These are phyloP conservation scores for Macaria liturata DNA, from an alignment of 2,888 invertebrate genomes.

Conservation along the genomic window DNA sequence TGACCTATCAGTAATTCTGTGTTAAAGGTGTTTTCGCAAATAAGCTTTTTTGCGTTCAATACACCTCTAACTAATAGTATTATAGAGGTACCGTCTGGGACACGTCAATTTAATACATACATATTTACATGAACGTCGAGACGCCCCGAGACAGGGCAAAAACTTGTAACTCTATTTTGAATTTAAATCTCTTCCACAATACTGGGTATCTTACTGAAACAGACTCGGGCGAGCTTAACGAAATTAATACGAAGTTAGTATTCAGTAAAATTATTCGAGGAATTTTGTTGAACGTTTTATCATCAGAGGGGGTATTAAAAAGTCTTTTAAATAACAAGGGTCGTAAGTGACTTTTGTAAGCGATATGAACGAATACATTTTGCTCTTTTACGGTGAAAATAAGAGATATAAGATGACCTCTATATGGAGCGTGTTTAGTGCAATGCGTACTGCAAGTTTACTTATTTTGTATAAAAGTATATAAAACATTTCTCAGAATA, in stretches of 20 bases:
- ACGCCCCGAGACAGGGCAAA: conserved; percentile 7
- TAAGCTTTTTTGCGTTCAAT: conserved; percentile 16
- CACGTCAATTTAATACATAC: conserved; percentile 7
- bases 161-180: conserved; percentile 8
- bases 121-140: conserved; percentile 7
- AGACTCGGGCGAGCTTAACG: neutral
- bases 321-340: too few relatives aligned
- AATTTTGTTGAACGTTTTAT: neutral
- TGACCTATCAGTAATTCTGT: too few relatives aligned
- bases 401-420: too few relatives aligned
- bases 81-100: conserved; percentile 17
- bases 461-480: too few relatives aligned
- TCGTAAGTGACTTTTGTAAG: too few relatives aligned
- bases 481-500: too few relatives aligned
- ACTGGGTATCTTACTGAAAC: conserved; percentile 5
- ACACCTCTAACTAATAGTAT: conserved; percentile 19
- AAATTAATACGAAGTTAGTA: conserved; percentile 1
- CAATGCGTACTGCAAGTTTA: too few relatives aligned
- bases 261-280: neutral
- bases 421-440: too few relatives aligned
- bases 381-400: too few relatives aligned
- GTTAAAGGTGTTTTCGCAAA: too few relatives aligned
- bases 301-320: too few relatives aligned
- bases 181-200: conserved; percentile 11
- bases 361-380: too few relatives aligned